phyloP scores from a whole-genome alignment of 2,797 vertebrate species.

The Molothrus ater region DNA sequence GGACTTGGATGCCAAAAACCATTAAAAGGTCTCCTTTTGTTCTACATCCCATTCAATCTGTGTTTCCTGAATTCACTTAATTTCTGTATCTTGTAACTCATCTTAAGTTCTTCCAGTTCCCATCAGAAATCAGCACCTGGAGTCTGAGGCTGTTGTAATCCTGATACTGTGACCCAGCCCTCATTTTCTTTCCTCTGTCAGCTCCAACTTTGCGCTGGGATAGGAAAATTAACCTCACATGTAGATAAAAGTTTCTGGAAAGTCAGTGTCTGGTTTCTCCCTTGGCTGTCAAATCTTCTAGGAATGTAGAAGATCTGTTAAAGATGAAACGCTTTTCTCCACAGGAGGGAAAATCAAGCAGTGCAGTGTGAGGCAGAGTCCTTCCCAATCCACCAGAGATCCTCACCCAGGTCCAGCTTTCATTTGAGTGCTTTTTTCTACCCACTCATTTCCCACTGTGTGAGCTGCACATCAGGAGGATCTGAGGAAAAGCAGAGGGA shows the following conservation, averaged over 20 bases:
- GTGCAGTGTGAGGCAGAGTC: neutral
- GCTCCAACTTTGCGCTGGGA: neutral
- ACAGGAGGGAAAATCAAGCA: slow-evolving; percentile 11
- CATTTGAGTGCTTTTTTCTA: slow-evolving; percentile 23
- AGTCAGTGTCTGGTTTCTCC: neutral
- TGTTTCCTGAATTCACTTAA: neutral
- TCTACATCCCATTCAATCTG: neutral
- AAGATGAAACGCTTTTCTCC: slow-evolving; percentile 36
- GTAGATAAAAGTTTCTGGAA: slow-evolving; percentile 9
- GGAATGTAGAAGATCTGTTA: slow-evolving; percentile 27
- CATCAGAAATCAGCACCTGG: neutral
- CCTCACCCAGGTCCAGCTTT: slow-evolving; percentile 22
- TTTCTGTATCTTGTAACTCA: neutral
- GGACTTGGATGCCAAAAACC: neutral
- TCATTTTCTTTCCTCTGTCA: neutral
- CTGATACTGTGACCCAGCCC: neutral
- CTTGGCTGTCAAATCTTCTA: neutral
- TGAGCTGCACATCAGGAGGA: slow-evolving; percentile 24
- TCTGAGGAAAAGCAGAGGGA: slow-evolving; percentile 13
- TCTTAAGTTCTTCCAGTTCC: neutral
- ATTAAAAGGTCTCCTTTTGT: neutral
- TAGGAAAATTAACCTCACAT: slow-evolving; percentile 22
- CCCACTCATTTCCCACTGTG: slow-evolving; percentile 26
- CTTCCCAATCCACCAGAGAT: slow-evolving; percentile 26
- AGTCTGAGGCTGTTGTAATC: neutral